A percentile compares a stretch with the other conserved stretches of the same genome.
Conservation (phyloP, 2,888 invertebrate species). For the Agriopis marginaria region DNA sequence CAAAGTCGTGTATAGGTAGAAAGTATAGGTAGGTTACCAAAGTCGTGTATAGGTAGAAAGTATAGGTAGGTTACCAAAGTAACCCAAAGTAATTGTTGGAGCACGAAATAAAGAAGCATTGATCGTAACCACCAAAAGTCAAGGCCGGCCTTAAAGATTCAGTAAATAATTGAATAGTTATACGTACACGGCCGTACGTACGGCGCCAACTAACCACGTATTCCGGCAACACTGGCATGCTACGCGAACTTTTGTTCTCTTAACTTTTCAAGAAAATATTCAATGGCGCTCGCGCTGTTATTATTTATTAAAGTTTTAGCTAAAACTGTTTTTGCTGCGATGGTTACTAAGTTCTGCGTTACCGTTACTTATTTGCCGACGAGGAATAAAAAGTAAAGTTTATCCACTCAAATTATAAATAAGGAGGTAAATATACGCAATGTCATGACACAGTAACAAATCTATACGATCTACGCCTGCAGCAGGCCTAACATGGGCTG, state of each 20-base stretch:
- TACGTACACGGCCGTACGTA: neutral
- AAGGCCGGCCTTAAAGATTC: conserved; percentile 31
- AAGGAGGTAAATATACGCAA: no score
- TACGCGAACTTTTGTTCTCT: conserved; percentile 7
- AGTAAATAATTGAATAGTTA: conserved; percentile 34
- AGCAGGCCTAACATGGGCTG: no score
- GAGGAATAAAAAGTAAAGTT: no score
- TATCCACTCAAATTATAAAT: no score
- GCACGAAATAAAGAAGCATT: conserved; percentile 32
- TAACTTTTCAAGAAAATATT: conserved; percentile 13
- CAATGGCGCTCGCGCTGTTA: conserved; percentile 3
- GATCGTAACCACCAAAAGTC: conserved; percentile 34
- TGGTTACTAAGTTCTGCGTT: no score
- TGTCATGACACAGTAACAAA: no score
- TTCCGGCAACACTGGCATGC: conserved; percentile 1
- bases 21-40: no score
- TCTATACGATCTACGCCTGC: no score
- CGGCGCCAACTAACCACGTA: conserved; percentile 1
- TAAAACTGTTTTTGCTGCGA: neutral
- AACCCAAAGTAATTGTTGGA: neutral
- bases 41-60: neutral
- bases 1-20: neutral
- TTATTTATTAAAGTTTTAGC: neutral
- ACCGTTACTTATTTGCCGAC: no score
- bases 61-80: neutral